These are phyloP conservation scores for Seladonia tumulorum DNA, from an alignment of 2,888 invertebrate genomes.

Conservation along the genomic window DNA sequence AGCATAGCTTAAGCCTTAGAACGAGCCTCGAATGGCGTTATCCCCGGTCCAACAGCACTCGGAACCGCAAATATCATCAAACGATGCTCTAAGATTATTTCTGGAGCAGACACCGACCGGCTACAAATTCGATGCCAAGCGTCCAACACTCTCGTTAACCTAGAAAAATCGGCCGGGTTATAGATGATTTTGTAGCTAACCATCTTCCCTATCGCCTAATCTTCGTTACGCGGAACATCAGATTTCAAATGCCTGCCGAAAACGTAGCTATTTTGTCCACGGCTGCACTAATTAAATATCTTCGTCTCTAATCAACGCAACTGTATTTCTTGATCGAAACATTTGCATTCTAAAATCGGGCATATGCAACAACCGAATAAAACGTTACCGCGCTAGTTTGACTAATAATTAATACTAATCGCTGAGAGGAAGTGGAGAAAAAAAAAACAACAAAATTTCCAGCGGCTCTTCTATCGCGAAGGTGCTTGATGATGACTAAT, in stretches of 20 bases:
- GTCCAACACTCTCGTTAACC: slow-evolving; percentile 26
- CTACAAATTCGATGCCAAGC: not conserved
- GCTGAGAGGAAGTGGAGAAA: not conserved
- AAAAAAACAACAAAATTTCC: not conserved
- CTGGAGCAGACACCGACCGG: slow-evolving; percentile 11
- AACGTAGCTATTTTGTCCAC: too few relatives aligned
- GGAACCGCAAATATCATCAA: slow-evolving; percentile 16
- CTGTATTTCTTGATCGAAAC: too few relatives aligned
- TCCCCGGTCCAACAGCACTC: slow-evolving; percentile 16
- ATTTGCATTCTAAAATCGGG: too few relatives aligned
- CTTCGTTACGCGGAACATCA: too few relatives aligned
- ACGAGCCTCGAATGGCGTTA: slow-evolving; percentile 10
- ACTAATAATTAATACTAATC: too few relatives aligned
- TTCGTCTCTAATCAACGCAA: too few relatives aligned
- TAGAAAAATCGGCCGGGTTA: slow-evolving; percentile 12
- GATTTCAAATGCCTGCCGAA: too few relatives aligned
- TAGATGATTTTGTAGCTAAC: not conserved
- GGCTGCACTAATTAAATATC: too few relatives aligned
- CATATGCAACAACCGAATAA: too few relatives aligned
- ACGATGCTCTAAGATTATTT: slow-evolving; percentile 35
- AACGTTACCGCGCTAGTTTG: too few relatives aligned
- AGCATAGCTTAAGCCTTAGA: not conserved
- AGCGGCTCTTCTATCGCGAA: not conserved
- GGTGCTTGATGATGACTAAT: slow-evolving; percentile 41
- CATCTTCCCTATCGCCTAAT: too few relatives aligned